Evolutionary conservation across 2,797 vertebrate genomes (phyloP).

Genomic region (Phyllotis vaccarum): DNA sequence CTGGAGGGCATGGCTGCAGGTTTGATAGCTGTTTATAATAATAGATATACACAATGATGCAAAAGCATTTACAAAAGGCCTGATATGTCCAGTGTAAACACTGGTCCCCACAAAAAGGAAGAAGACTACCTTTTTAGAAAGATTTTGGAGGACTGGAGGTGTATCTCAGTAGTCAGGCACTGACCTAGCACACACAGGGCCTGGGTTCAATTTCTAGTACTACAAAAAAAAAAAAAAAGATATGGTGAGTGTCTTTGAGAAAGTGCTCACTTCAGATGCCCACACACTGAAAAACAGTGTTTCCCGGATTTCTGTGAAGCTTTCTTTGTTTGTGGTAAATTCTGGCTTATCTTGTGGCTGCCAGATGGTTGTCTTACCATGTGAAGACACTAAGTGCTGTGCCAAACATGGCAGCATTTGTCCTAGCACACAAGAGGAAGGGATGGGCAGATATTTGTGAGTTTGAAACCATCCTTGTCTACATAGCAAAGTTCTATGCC

Average conservation of each 20-base stretch:
- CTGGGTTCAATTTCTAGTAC: neutral
- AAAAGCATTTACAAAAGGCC: constrained; percentile 13
- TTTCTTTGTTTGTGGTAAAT: neutral
- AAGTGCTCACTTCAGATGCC: neutral
- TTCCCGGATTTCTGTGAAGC: neutral
- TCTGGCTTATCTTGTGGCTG: neutral
- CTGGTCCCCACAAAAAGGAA: neutral
- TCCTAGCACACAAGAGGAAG: neutral
- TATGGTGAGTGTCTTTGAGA: neutral
- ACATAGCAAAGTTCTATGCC: neutral
- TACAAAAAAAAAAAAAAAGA: neutral
- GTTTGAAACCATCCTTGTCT: neutral
- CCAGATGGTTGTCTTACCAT: neutral
- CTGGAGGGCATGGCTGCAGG: neutral
- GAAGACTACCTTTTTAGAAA: constrained; percentile 50
- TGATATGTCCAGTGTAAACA: neutral
- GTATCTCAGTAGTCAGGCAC: neutral
- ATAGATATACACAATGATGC: constrained; percentile 3
- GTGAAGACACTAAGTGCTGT: neutral
- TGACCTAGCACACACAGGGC: neutral
- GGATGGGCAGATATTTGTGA: neutral
- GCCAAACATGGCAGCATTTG: neutral
- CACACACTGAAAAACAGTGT: accelerated
- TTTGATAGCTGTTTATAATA: neutral
- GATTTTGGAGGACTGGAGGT: neutral